Evolutionary conservation across 2,797 vertebrate species (phyloP), one percentile per base, ranked within the genome.

Genomic region (Trachops cirrhosus): DNA sequence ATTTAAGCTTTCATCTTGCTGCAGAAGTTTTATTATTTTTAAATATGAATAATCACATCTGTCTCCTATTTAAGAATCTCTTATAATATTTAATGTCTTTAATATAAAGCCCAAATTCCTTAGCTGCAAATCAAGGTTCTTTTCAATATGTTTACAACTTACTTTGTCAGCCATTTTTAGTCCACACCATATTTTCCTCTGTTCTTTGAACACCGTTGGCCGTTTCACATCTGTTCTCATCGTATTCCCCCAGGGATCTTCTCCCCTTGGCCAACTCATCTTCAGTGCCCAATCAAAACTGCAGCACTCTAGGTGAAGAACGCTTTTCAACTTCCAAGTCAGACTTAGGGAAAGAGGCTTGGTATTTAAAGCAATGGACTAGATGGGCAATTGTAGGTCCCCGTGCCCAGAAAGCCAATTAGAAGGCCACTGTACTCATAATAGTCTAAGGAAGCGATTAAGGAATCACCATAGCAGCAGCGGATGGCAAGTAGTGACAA

Each of bases 391-490:
- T 54, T 16, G 11, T 50, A 32, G 24, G 67, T 10, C 12, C 74
- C 14, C n/a, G 48, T 46, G 62, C 39, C 62, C 57, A 48, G 68
- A 93, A 92, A 74, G n/a, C 48, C 80, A 93, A 54, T 77, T 82
- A 84, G 83, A 86, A 89, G 78, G 48, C 29, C 44, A 50, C 9
- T 14, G 9, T n/a, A 64, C 62, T 15, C 26, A 3, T 71, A 34
- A 57, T 59, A 70, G 86, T 48, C 68, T 74, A 85, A 74, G 19
- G 57, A 74, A 14, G 29, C 52, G 87, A 85, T 79, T 89, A 92
- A 29, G 44, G 64, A 91, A 29, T 96, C 93, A 46, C 68, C 83
- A 96, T 6, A 82, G 79, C 37, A 94, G 71, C 67, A 82, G 41
- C 44, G 46, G 15, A 37, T 18, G 70, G 74, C 94, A 73, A 34